These are phyloP conservation scores for Oryctes rhinoceros DNA, from an alignment of 1,140 invertebrate genomes.

Conservation along the genomic window DNA sequence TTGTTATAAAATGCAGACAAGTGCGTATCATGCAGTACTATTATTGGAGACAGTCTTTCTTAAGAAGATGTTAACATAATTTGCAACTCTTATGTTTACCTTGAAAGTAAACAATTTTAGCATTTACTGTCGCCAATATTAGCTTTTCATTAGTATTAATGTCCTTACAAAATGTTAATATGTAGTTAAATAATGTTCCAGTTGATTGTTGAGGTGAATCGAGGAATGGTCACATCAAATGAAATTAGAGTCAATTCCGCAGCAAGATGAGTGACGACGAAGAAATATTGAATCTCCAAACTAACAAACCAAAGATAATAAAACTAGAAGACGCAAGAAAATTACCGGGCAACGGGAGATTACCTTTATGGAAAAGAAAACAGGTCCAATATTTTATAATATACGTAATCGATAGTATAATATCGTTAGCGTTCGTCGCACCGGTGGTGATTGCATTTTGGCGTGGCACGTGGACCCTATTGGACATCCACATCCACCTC, in stretches of 20 bases:
- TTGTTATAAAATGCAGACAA: too few species aligned
- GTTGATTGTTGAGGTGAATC: neutral
- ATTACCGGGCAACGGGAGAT: neutral
- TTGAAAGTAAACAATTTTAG: too few species aligned
- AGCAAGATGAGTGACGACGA: conserved; percentile 14
- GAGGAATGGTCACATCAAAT: neutral
- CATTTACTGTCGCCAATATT: too few species aligned
- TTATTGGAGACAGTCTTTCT: too few species aligned
- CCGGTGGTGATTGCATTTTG: conserved; percentile 71
- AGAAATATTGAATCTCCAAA: conserved; percentile 23
- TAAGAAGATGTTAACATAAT: too few species aligned
- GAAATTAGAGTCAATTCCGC: neutral
- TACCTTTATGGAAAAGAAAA: conserved; percentile 18
- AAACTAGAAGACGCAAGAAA: neutral
- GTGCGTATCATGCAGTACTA: too few species aligned
- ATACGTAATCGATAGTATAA: conserved; percentile 40
- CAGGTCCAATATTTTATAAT: conserved; percentile 14
- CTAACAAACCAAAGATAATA: conserved; percentile 17
- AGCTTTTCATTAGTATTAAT: neutral
- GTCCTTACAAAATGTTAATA: neutral
- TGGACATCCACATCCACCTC: conserved; percentile 65
- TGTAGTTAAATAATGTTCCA: neutral
- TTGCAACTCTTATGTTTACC: too few species aligned
- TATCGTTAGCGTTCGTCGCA: conserved; percentile 62
- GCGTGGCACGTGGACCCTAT: conserved; percentile 71